A percentile compares a stretch with the other conserved stretches of the same genome.
These are phyloP conservation scores for Ochotona curzoniae DNA, from an alignment of 2,113 vertebrate species.

Conservation along the genomic window DNA sequence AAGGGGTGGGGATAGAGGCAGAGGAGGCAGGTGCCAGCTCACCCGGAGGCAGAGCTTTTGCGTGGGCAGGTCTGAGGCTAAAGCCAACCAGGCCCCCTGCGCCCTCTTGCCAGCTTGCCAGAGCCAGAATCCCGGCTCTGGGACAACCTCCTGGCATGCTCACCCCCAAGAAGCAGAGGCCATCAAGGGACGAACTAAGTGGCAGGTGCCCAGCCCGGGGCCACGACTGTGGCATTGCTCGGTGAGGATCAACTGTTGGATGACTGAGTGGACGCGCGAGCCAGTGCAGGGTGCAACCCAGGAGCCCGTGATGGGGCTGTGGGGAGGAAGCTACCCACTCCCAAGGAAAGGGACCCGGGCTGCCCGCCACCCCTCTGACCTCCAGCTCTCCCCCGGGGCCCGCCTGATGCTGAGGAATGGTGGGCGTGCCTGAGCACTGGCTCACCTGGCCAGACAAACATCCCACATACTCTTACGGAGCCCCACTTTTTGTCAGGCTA, in stretches of 20 bases:
- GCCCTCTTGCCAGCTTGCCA: not conserved
- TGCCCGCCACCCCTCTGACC: not conserved
- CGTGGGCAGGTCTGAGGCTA: not conserved
- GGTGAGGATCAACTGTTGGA: slow-evolving; percentile 81
- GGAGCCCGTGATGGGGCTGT: not conserved
- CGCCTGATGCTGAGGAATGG: not conserved
- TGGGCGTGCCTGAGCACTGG: slow-evolving; percentile 28
- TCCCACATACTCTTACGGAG: slow-evolving; percentile 80
- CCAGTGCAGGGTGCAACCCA: not conserved
- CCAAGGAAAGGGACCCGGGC: not conserved
- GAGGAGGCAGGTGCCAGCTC: not conserved
- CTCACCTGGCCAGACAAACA: slow-evolving; percentile 63
- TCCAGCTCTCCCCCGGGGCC: fast-evolving
- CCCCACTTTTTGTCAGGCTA: slow-evolving; percentile 73
- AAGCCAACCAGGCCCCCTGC: not conserved
- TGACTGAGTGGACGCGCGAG: slow-evolving; percentile 55
- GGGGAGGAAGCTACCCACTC: not conserved
- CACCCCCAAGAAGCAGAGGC: slow-evolving; percentile 58
- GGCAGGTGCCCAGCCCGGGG: slow-evolving; percentile 45
- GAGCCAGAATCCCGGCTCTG: not conserved
- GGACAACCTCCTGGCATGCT: slow-evolving; percentile 44
- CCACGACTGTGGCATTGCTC: slow-evolving; percentile 63
- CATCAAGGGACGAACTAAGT: slow-evolving; percentile 42
- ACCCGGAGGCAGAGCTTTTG: not conserved
- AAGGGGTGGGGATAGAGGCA: not conserved